Evolutionary conservation across 2,797 vertebrate species (phyloP), one percentile per base, ranked within the genome.

Genomic region (Sebastiscus tertius): DNA sequence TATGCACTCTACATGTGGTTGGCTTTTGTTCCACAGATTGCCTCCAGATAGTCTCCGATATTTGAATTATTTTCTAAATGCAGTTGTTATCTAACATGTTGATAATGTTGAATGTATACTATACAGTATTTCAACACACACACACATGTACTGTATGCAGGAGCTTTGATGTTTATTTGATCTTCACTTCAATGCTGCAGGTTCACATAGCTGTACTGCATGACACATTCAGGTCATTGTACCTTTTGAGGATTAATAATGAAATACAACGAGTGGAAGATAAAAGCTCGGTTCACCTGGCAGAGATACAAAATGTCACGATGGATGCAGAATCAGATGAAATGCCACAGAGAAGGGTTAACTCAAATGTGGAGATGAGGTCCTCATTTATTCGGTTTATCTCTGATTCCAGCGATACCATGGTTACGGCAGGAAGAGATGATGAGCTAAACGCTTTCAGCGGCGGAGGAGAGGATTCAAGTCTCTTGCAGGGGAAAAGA

Each of bases 181-280:
- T 87, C 65, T 68, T 56, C 24, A 80, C 74, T 75, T 84, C 63
- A 85, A 34, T 56, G n/a, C 36, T 81, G 39, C 72, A 63, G 42
- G 18, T 79, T 79, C 63, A 27, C 49, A 49, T 54, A 34, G n/a
- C 9, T 68, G 31, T 36, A 6, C 13, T 73, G 58, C 59, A 9
- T 84, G 82, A 88, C 75, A 90, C 64, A 88, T 88, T 81, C 60
- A 77, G 77, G 79, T 14, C 72, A 56, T 73, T 63, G 27, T 56
- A 58, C 75, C 60, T 55, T 80, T 68, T 65, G 52, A 77, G 60
- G 54, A 82, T 74, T 75, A 56, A 79, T 68, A 64, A 84, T 80
- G 56, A 81, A 77, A 79, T 20, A 22, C 5, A 73, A 34, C 11
- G 54, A 73, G 33, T 52, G 62, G 59, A 49, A 85, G 64, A 87